Base-by-base conservation (phyloP, 2,888 invertebrate genomes). In the Hirtodrosophila confusa region DNA sequence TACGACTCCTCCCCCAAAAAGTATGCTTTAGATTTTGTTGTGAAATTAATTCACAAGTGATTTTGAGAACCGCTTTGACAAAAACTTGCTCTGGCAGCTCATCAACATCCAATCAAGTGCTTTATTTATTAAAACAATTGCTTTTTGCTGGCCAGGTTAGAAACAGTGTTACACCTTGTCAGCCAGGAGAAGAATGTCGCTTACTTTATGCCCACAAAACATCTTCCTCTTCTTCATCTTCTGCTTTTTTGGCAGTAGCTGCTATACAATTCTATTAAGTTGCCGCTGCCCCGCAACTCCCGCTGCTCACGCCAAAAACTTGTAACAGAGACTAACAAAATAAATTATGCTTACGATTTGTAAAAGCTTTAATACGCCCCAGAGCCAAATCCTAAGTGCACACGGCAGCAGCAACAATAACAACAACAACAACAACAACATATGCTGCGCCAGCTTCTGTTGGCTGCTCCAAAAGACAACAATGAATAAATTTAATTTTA, bases 321-420 rank as follows among this genome's bases (percentile, higher is more conserved):
- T 72, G 75, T 80, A 70, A 78, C 64, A 58, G 58, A 71, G 76
- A 55, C 76, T 73, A 75, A 73, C 76, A 73, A 87, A 86, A 82
- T 82, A 82, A 86, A 82, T 82, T 82, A 87, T 82, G 87, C 75
- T 87, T 78, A 66, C 80, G 87, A 87, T 86, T 87, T 84, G 87
- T 75, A 72, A 85, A 75, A 85, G 87, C 87, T 85, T 80, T 82
- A 82, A 84, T 86, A 75, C 76, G 87, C 80, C 85, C 85, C 47
- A 72, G 85, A 84, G 82, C 82, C 68, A 84, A 87, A 82, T 73
- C 78, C 80, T 76, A 79, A 80, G 83, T 80, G 86, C 80, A 80
- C 86, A 86, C 78, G 69, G 49, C 66, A 67, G 41, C 48, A 55
- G 23, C 41, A 60, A 43, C 50, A 66, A 17, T 57, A 62, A 24